phyloP scores from a whole-genome alignment of 2,797 vertebrate species.

The Thunnus albacares region DNA sequence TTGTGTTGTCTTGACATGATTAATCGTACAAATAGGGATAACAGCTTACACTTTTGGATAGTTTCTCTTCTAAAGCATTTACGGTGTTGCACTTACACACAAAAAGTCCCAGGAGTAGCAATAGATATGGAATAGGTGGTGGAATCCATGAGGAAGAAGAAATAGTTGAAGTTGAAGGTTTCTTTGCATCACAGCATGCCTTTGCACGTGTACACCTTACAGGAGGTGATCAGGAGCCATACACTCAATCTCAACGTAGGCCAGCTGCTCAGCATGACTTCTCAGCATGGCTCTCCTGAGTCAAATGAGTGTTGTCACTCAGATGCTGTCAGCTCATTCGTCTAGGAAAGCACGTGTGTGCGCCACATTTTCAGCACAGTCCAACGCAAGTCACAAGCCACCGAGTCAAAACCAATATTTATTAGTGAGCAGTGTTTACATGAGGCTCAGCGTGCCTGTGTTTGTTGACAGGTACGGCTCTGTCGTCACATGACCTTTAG shows the following conservation, averaged over 20 bases:
- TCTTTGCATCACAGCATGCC: conserved; percentile 22
- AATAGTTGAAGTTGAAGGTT: background rate
- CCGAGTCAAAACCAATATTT: conserved; percentile 32
- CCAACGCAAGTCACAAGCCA: background rate
- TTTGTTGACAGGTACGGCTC: conserved; percentile 53
- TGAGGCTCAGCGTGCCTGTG: background rate
- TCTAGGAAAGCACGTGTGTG: conserved; percentile 11
- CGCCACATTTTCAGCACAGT: background rate
- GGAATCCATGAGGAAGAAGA: conserved; percentile 18
- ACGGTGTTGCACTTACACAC: background rate
- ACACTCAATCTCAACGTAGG: conserved; percentile 26
- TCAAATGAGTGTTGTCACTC: conserved; percentile 35
- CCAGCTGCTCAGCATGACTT: conserved; percentile 37
- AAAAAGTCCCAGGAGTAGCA: background rate
- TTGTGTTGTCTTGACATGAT: background rate
- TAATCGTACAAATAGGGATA: background rate
- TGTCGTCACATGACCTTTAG: conserved; percentile 64
- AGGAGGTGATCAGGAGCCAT: conserved; percentile 26
- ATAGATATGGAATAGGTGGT: background rate
- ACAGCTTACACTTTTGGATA: background rate
- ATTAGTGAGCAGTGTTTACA: conserved; percentile 17
- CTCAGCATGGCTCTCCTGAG: conserved; percentile 33
- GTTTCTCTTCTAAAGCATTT: background rate
- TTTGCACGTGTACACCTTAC: conserved; percentile 11
- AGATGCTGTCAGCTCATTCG: conserved; percentile 14